Base-by-base conservation (phyloP, 2,113 vertebrate genomes). In the Takifugu flavidus region DNA sequence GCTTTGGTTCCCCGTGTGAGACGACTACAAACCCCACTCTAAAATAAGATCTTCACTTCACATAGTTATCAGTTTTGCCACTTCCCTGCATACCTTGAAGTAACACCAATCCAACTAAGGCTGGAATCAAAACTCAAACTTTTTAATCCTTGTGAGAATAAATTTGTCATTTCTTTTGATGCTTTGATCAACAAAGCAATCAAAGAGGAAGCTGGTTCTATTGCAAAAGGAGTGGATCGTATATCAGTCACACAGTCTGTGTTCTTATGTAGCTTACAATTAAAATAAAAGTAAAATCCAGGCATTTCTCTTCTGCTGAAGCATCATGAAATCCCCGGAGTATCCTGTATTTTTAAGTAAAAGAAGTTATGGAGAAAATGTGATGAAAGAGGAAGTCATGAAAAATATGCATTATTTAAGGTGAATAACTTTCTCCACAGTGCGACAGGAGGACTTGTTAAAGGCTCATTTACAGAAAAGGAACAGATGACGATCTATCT, bases 11-110 rank as follows among this genome's bases (percentile, higher is more conserved):
- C 25, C 4, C 44, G 53, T 67, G 67, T 55, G 60, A 68, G 4
- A 62, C 13, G 62, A 77, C 74, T 53, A 25, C 28, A 52, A 27
- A 39, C 31, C 6, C 31, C 31, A 34, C 34, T 39, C 57, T 58
- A 34, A 64, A 27, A 47, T 42, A 7, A 45, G 57, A 20, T 52
- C 59, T 68, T 55, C 25, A 57, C 42, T 28, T 63, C 46, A 27
- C 26, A 20, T 20, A 64, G 20, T 28, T 70, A 53, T 56, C 5
- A 0, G 5, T 31, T 50, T 11, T 10, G 29, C 51, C 11, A 39
- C 12, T 45, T 45, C 14, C 8, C 44, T 13, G 34, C 34, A 6
- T 14, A 45, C 8, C 13, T 45, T 45, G 25, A 3, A 49, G 27
- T 13, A 49, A 20, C 25, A 13, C 13, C 2, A 3, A 25, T 50